These are phyloP conservation scores for Parascotia fuliginaria DNA, from an alignment of 2,888 invertebrate genomes.

Conservation along the genomic window DNA sequence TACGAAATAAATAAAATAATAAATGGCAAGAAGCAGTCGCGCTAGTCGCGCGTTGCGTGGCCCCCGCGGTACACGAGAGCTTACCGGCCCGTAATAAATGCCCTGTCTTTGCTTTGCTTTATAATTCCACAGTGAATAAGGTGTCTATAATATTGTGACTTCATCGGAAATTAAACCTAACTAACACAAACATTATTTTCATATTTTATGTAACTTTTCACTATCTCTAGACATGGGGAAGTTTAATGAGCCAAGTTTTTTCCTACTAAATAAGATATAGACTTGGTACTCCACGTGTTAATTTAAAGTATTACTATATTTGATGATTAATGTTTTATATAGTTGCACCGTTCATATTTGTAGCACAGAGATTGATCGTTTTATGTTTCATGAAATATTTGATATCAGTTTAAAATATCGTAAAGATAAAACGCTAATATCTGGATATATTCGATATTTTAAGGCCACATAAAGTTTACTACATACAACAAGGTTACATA, in stretches of 20 bases:
- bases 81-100: slow-evolving; percentile 66
- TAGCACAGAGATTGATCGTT: slow-evolving; percentile 11
- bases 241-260: not conserved
- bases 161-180: slow-evolving; percentile 58
- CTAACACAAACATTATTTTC: slow-evolving; percentile 36
- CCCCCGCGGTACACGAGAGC: slow-evolving; percentile 37
- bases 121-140: slow-evolving; percentile 64
- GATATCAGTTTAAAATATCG: slow-evolving; percentile 25
- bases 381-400: slow-evolving; percentile 22
- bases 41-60: slow-evolving; percentile 42
- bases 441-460: slow-evolving; percentile 6
- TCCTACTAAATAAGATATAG: too few species aligned
- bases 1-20: too few species aligned
- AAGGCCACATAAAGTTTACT: slow-evolving; percentile 1
- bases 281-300: too few species aligned
- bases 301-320: too few species aligned
- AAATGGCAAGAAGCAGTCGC: slow-evolving; percentile 10
- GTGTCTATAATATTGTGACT: slow-evolving; percentile 59
- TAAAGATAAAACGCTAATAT: slow-evolving; percentile 6
- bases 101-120: slow-evolving; percentile 68
- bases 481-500: too few species aligned
- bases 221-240: slow-evolving; percentile 15
- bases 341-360: slow-evolving; percentile 4
- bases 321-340: not conserved
- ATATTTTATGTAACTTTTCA: slow-evolving; percentile 40